A percentile compares a stretch with the other conserved stretches of the same genome.
Evolutionary conservation across 2,113 vertebrate species (phyloP).

Genomic region (Chunga burmeisteri): DNA sequence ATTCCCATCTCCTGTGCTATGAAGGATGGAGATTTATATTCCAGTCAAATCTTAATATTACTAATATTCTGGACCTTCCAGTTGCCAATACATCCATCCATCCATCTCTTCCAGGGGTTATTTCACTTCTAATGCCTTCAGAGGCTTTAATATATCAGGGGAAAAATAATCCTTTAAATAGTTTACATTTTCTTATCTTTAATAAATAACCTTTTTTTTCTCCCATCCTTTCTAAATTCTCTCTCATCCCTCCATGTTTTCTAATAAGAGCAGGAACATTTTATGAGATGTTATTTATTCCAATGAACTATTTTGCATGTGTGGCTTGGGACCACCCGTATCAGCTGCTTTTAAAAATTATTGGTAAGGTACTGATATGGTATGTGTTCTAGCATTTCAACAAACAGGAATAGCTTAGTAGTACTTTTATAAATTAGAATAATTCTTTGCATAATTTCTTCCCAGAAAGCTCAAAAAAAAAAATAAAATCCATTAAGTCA

Average conservation of each 20-base stretch:
- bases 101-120: not conserved
- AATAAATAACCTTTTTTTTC: not conserved
- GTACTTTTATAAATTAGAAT: not conserved
- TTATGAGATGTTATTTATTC: not conserved
- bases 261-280: not conserved
- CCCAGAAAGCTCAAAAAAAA: not conserved
- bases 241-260: not conserved
- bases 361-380: not conserved
- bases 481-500: not conserved
- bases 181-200: not conserved
- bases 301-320: not conserved
- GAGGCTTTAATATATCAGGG: not conserved
- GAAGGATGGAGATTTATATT: not conserved
- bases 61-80: not conserved
- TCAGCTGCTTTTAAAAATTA: not conserved
- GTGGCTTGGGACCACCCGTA: not conserved
- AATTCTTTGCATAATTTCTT: not conserved
- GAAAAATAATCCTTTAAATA: not conserved
- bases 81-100: not conserved
- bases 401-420: not conserved
- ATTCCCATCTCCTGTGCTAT: not conserved
- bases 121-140: not conserved
- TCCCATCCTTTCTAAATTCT: not conserved
- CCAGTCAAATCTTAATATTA: not conserved
- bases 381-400: not conserved